phyloP scores from a whole-genome alignment of 2,113 vertebrate species.

The Lampris megalopsis region DNA sequence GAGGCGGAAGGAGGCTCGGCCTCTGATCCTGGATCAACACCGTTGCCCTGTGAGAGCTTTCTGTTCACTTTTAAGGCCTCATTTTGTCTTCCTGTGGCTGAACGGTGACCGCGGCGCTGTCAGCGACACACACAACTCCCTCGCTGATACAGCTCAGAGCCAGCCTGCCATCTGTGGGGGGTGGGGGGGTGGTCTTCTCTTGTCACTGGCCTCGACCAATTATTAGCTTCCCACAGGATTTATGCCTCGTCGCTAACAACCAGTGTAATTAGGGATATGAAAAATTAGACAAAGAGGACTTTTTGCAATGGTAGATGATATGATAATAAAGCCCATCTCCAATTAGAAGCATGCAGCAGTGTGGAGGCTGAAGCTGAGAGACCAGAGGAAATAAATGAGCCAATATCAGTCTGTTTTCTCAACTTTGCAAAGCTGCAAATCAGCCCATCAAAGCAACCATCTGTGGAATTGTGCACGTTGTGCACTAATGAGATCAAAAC shows the following conservation, averaged over 20 bases:
- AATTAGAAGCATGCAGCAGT: slow-evolving; percentile 41
- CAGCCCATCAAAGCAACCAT: slow-evolving; percentile 37
- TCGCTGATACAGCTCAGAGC: slow-evolving; percentile 41
- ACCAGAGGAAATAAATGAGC: slow-evolving; percentile 43
- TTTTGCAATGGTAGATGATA: slow-evolving; percentile 52
- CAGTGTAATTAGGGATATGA: slow-evolving; percentile 63
- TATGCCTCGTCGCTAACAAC: slow-evolving; percentile 49
- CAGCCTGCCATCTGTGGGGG: slow-evolving; percentile 48
- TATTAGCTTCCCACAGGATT: slow-evolving; percentile 65
- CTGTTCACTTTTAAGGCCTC: slow-evolving; percentile 35
- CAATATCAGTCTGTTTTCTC: slow-evolving; percentile 35
- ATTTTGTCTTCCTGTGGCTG: slow-evolving; percentile 23
- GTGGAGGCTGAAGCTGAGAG: slow-evolving; percentile 23
- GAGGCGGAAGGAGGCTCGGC: not conserved
- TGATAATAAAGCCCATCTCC: slow-evolving; percentile 53
- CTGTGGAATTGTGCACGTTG: slow-evolving; percentile 37
- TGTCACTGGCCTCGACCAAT: slow-evolving; percentile 60
- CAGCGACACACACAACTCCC: slow-evolving; percentile 51
- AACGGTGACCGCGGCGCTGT: slow-evolving; percentile 27
- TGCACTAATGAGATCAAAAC: slow-evolving; percentile 56
- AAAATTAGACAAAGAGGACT: slow-evolving; percentile 50
- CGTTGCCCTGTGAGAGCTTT: slow-evolving; percentile 26
- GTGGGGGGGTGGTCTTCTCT: slow-evolving; percentile 41
- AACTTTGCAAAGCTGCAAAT: slow-evolving; percentile 31
- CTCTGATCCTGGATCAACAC: slow-evolving; percentile 35